Evolutionary conservation across 2,888 invertebrate genomes (phyloP).

Genomic region (Ferdinandea cuprea): DNA sequence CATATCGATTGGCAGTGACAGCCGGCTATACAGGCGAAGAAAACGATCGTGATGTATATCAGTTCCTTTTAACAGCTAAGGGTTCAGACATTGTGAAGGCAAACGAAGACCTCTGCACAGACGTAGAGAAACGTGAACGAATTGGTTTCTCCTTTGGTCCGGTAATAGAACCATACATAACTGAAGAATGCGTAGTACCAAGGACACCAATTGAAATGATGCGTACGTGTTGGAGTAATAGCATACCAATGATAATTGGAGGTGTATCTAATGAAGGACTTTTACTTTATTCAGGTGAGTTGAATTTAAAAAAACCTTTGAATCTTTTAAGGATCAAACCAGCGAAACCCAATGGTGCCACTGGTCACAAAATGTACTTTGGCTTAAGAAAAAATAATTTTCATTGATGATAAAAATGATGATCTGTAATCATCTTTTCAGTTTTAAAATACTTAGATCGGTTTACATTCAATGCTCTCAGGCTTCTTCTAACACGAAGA

Average conservation of each 20-base stretch:
- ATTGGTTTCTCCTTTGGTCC: conserved; percentile 82
- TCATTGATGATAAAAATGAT: too few relatives aligned
- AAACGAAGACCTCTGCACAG: conserved; percentile 80
- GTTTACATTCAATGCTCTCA: too few relatives aligned
- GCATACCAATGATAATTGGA: conserved; percentile 81
- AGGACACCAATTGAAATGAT: conserved; percentile 81
- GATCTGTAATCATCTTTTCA: too few relatives aligned
- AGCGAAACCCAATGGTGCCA: too few relatives aligned
- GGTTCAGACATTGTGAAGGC: conserved; percentile 80
- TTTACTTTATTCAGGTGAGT: conserved; percentile 78
- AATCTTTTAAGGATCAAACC: too few relatives aligned
- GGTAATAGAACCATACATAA: conserved; percentile 81
- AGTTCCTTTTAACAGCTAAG: conserved; percentile 80
- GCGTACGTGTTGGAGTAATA: conserved; percentile 81
- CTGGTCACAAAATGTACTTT: not conserved
- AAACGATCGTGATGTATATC: conserved; percentile 81
- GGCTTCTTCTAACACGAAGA: too few relatives aligned
- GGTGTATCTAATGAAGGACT: conserved; percentile 82
- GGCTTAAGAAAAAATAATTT: too few relatives aligned
- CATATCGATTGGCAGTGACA: conserved; percentile 80
- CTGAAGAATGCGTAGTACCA: conserved; percentile 80
- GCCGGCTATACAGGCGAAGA: conserved; percentile 80
- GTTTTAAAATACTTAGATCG: too few relatives aligned
- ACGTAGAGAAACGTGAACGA: conserved; percentile 80
- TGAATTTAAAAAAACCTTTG: too few relatives aligned